phyloP scores from a whole-genome alignment of 2,113 vertebrate species.

The Elephas maximus region DNA sequence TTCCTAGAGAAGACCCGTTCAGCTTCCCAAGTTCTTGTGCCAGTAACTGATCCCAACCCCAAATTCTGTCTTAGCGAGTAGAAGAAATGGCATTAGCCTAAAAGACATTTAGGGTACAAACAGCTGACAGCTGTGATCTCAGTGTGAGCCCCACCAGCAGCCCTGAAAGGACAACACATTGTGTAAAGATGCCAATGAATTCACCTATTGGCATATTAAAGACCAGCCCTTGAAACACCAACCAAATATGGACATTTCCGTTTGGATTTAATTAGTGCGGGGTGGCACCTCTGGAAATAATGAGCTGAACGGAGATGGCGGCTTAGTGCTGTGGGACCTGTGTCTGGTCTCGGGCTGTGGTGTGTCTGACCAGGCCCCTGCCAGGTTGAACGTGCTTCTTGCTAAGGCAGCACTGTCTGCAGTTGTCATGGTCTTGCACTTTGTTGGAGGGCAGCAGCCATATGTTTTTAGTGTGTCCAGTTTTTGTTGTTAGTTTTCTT shows the following conservation, averaged over 20 bases:
- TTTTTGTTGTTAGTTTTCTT: not conserved
- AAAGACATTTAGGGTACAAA: not conserved
- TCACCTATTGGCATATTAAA: not conserved
- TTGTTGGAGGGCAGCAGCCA: not conserved
- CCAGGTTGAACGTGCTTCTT: accelerated
- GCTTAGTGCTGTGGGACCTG: accelerated
- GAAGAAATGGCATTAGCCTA: not conserved
- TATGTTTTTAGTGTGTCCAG: not conserved
- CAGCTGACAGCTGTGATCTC: not conserved
- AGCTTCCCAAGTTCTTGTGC: not conserved
- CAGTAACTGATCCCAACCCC: not conserved
- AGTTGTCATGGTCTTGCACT: not conserved
- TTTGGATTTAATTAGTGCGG: not conserved
- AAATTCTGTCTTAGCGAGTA: not conserved
- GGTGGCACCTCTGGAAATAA: not conserved
- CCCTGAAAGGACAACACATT: not conserved
- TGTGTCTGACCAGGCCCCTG: not conserved
- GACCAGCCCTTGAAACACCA: not conserved
- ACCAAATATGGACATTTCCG: not conserved
- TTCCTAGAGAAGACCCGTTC: not conserved
- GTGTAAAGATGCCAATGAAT: not conserved
- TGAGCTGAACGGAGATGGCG: not conserved
- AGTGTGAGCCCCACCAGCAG: not conserved
- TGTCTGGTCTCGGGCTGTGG: not conserved
- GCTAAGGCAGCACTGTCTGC: not conserved